Percentiles rank a stretch among this genome's conserved stretches.
Conservation (phyloP, 2,888 invertebrate species). For the Parnassius mnemosyne region DNA sequence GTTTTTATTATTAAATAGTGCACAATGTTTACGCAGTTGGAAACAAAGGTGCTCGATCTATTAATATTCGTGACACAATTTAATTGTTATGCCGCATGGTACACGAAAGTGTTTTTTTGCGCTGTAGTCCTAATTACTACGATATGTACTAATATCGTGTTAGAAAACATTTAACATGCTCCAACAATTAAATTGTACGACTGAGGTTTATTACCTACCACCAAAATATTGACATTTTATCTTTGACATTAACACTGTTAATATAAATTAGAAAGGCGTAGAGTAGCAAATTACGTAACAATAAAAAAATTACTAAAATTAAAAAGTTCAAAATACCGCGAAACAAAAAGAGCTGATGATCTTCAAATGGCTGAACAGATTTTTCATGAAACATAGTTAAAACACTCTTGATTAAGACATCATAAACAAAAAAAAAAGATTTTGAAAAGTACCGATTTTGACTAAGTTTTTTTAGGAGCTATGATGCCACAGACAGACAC, state of each 20-base stretch:
- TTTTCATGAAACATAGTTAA: too few species aligned
- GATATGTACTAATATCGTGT: conserved; percentile 1
- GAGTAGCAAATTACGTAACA: neutral
- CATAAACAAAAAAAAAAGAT: too few species aligned
- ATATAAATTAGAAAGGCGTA: conserved; percentile 4
- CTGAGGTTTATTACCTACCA: neutral
- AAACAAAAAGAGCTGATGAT: too few species aligned
- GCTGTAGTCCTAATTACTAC: neutral
- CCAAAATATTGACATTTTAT: conserved; percentile 2
- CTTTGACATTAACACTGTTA: conserved; percentile 2
- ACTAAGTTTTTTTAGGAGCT: too few species aligned
- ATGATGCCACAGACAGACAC: too few species aligned
- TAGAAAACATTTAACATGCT: neutral
- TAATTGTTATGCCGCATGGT: conserved; percentile 33
- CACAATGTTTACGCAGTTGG: conserved; percentile 50
- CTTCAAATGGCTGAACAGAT: too few species aligned
- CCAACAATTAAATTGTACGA: too few species aligned
- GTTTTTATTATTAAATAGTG: conserved; percentile 31
- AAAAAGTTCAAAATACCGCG: too few species aligned
- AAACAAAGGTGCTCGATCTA: conserved; percentile 44
- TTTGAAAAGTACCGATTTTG: too few species aligned
- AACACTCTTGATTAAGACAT: too few species aligned
- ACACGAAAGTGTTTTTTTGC: conserved; percentile 6
- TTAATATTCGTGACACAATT: conserved; percentile 61
- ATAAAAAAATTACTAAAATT: too few species aligned